Base-by-base conservation (phyloP, 1,140 invertebrate species). In the Meloidogyne exigua region DNA sequence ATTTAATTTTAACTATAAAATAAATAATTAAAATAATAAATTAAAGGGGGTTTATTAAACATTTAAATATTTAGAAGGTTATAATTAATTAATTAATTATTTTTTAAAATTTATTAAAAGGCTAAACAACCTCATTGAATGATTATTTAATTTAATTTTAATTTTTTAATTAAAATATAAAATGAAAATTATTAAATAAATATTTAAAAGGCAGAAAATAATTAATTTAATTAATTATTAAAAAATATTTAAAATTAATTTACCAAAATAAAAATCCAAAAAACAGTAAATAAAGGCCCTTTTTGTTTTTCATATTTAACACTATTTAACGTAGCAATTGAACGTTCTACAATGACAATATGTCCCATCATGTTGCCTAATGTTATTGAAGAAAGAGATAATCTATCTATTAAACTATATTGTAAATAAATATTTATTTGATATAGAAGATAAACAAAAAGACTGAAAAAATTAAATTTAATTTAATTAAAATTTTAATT, bases 201-300 rank as follows among this genome's bases (percentile, higher is more conserved):
- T n/a, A n/a, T n/a, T n/a, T n/a, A n/a, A n/a, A n/a, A n/a, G n/a
- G n/a, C n/a, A n/a, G n/a, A n/a, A n/a, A n/a, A n/a, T n/a, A n/a
- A n/a, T n/a, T 32, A 32, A 32, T 3, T 32, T 32, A 32, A 32
- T 32, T 32, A 32, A 32, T 32, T 32, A n/a, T n/a, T n/a, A n/a
- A n/a, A n/a, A 44, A 44, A 15, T 44, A 13, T 15, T 15, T 44
- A 15, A 15, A 44, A 4, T 42, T 4, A 42, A 42, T 9, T 49
- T 57, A 57, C 49, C 49, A 57, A n/a, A 57, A 57, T 57, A n/a
- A n/a, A 57, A 57, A 57, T 57, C 49, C 49, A 57, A n/a, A 57
- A 57, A 57, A 57, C 21, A n/a, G 18, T 57, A 57, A 57, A 57
- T n/a, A n/a, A 57, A 57, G 3, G n/a, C 7, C 49, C 49, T 57